A percentile compares a stretch with the other conserved stretches of the same genome.
Conservation (phyloP, 2,888 invertebrate genomes). For the Hypolimnas misippus region DNA sequence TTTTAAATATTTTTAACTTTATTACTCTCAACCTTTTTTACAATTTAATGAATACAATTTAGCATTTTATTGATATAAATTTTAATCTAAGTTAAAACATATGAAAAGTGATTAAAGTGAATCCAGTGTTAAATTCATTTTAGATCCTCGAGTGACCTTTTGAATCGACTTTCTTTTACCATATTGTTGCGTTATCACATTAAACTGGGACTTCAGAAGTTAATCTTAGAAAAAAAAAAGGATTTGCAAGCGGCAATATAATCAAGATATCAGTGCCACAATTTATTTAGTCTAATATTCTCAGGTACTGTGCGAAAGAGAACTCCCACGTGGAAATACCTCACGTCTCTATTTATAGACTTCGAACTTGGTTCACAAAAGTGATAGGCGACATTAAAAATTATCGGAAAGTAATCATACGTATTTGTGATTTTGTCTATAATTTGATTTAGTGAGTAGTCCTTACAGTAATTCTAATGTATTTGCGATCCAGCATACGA, state of each 20-base stretch:
- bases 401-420: constrained; percentile 44
- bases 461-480: constrained; percentile 9
- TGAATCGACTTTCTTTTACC: constrained; percentile 77
- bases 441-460: constrained; percentile 17
- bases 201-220: constrained; percentile 55
- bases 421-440: constrained; percentile 14
- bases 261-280: constrained; percentile 69
- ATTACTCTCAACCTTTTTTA: constrained; percentile 58
- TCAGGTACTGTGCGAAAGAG: constrained; percentile 69
- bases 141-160: constrained; percentile 82
- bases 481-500: constrained; percentile 19
- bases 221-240: constrained; percentile 51
- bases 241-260: constrained; percentile 69
- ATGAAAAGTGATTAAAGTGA: constrained; percentile 69
- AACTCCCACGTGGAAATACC: constrained; percentile 83
- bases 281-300: constrained; percentile 61
- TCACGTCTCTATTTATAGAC: constrained; percentile 81
- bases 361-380: constrained; percentile 73
- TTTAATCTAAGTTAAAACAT: constrained; percentile 66
- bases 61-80: constrained; percentile 56
- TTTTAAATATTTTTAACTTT: constrained; percentile 65
- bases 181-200: constrained; percentile 70
- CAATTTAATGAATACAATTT: constrained; percentile 55
- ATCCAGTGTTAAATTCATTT: constrained; percentile 69
- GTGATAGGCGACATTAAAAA: constrained; percentile 62